Percentiles rank a stretch among this genome's conserved stretches.
Evolutionary conservation across 1,140 invertebrate species (phyloP).

Genomic region (Pseudoatta argentina): DNA sequence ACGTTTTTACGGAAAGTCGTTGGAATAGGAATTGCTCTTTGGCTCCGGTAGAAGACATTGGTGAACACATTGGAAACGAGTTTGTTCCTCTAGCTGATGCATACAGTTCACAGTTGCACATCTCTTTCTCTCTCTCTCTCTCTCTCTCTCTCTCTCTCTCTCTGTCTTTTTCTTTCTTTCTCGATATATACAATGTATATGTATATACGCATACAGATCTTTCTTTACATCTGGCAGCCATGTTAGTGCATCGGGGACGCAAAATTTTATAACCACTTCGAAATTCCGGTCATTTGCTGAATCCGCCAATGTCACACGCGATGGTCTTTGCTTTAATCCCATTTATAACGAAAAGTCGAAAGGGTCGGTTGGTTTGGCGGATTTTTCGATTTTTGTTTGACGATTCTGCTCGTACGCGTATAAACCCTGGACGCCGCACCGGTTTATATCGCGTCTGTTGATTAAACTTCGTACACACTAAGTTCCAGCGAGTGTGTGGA

Average conservation of each 20-base stretch:
- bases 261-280: slow-evolving; percentile 74
- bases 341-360: slow-evolving; percentile 21
- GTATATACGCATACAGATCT: not conserved
- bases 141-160: not conserved
- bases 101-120: slow-evolving; percentile 57
- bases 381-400: slow-evolving; percentile 44
- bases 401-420: slow-evolving; percentile 12
- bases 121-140: not conserved
- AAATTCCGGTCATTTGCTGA: slow-evolving; percentile 70
- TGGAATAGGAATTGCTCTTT: slow-evolving; percentile 84
- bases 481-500: slow-evolving; percentile 3
- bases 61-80: slow-evolving; percentile 76
- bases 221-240: not conserved
- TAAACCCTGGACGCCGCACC: slow-evolving; percentile 25
- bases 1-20: slow-evolving; percentile 83
- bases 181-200: not conserved
- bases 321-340: slow-evolving; percentile 60
- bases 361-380: not conserved
- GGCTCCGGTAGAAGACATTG: slow-evolving; percentile 52
- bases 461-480: slow-evolving; percentile 44
- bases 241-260: slow-evolving; percentile 40
- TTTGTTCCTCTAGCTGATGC: slow-evolving; percentile 70
- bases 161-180: not conserved
- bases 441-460: slow-evolving; percentile 55
- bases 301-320: slow-evolving; percentile 48